These are phyloP conservation scores for Euclidia mi DNA, from an alignment of 2,888 invertebrate species.

Conservation along the genomic window DNA sequence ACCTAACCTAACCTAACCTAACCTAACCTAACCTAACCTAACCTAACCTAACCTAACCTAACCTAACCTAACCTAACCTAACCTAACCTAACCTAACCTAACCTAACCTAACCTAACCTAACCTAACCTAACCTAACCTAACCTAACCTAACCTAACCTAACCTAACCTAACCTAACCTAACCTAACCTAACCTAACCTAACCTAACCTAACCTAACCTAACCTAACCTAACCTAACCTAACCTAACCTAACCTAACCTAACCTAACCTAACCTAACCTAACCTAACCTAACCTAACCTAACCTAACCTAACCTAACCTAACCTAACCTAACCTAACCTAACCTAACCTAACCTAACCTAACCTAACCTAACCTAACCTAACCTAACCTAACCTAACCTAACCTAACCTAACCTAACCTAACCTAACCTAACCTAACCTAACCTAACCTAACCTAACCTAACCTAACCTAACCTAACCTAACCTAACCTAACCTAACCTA, in stretches of 20 bases:
- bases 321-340: slow-evolving; percentile 4
- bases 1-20: slow-evolving; percentile 4
- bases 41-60: slow-evolving; percentile 4
- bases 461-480: slow-evolving; percentile 4
- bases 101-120: slow-evolving; percentile 4
- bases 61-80: slow-evolving; percentile 4
- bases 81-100: slow-evolving; percentile 3
- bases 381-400: slow-evolving; percentile 4
- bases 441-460: slow-evolving; percentile 4
- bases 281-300: slow-evolving; percentile 4
- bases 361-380: slow-evolving; percentile 4
- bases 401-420: slow-evolving; percentile 4
- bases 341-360: slow-evolving; percentile 4
- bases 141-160: slow-evolving; percentile 4
- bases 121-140: slow-evolving; percentile 4
- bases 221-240: slow-evolving; percentile 4
- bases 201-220: slow-evolving; percentile 4
- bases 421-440: slow-evolving; percentile 4
- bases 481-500: slow-evolving; percentile 4
- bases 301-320: slow-evolving; percentile 4
- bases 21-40: slow-evolving; percentile 4
- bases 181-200: slow-evolving; percentile 4
- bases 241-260: slow-evolving; percentile 4
- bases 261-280: slow-evolving; percentile 4
- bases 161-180: slow-evolving; percentile 4